Base-by-base conservation (phyloP, 1,140 invertebrate species). In the Scaptodrosophila lebanonensis region DNA sequence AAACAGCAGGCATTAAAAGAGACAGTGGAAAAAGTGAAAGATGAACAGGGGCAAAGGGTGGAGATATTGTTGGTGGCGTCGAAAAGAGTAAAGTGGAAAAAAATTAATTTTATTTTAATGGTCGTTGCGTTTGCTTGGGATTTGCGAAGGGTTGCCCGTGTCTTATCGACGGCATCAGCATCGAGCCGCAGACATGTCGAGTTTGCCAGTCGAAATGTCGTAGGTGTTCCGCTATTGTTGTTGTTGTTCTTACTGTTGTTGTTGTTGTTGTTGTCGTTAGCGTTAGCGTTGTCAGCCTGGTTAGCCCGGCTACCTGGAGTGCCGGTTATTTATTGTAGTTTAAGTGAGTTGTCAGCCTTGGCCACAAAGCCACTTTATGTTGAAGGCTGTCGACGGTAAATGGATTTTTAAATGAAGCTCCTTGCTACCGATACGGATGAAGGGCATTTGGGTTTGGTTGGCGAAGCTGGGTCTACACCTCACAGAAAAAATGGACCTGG, bases 91-190 rank as follows among this genome's bases (percentile, higher is more conserved):
- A n/a, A n/a, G n/a, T n/a, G n/a, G n/a, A n/a, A 33, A 9, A 33
- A 33, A 65, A 79, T 79, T 79, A 79, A 79, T 82, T 79, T 79
- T 75, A 79, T 75, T 82, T 79, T 79, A 79, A 79, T 79, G 75
- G 61, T 39, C 65, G 65, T 66, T 66, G 73, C 54, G 63, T 56
- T 65, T 25, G 71, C 64, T 49, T 72, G 44, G 72, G 66, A 59
- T 79, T 68, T 54, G 39, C 44, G 60, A 63, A 58, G 60, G 60
- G 53, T 58, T 54, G 47, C 27, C 30, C 13, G 45, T 20, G 40
- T 39, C 58, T 64, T 79, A 82, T 79, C n/a, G n/a, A n/a, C n/a
- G n/a, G n/a, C n/a, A n/a, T n/a, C n/a, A n/a, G n/a, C n/a, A n/a
- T n/a, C n/a, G n/a, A n/a, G n/a, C n/a, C n/a, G n/a, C n/a, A 4